phyloP scores from a whole-genome alignment of 2,888 invertebrate genomes.

The Drosophila diplacantha region DNA sequence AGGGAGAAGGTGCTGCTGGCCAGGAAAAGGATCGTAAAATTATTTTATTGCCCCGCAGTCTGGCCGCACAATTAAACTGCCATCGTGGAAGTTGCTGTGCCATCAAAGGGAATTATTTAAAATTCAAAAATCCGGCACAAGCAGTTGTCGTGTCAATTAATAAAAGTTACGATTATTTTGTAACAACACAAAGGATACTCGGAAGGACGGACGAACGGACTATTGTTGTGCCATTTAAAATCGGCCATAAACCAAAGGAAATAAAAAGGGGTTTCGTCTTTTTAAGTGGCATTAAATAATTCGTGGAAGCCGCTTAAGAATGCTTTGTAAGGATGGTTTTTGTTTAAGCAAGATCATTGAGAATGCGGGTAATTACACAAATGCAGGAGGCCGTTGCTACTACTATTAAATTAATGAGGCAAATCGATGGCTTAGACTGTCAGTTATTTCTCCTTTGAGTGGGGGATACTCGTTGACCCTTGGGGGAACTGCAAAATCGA shows the following conservation, averaged over 20 bases:
- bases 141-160: constrained; percentile 69
- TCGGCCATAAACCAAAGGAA: constrained; percentile 21
- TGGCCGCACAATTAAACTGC: constrained; percentile 72
- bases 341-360: constrained; percentile 6
- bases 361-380: constrained; percentile 53
- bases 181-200: constrained; percentile 34
- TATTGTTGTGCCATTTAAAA: constrained; percentile 32
- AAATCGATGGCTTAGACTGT: constrained; percentile 47
- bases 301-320: constrained; percentile 32
- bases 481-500: neutral
- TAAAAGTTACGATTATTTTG: constrained; percentile 62
- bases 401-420: constrained; percentile 58
- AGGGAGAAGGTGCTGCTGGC: neutral
- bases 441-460: constrained; percentile 16
- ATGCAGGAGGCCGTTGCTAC: constrained; percentile 22
- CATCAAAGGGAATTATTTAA: constrained; percentile 40
- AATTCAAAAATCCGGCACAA: constrained; percentile 53
- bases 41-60: constrained; percentile 68
- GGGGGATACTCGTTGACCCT: neutral
- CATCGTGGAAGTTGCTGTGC: constrained; percentile 3
- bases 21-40: constrained; percentile 68
- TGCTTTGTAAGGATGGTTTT: neutral
- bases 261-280: constrained; percentile 20
- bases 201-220: neutral
- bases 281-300: constrained; percentile 46